Evolutionary conservation across 2,797 vertebrate genomes (phyloP).

Genomic region (Nannoperca obscura): DNA sequence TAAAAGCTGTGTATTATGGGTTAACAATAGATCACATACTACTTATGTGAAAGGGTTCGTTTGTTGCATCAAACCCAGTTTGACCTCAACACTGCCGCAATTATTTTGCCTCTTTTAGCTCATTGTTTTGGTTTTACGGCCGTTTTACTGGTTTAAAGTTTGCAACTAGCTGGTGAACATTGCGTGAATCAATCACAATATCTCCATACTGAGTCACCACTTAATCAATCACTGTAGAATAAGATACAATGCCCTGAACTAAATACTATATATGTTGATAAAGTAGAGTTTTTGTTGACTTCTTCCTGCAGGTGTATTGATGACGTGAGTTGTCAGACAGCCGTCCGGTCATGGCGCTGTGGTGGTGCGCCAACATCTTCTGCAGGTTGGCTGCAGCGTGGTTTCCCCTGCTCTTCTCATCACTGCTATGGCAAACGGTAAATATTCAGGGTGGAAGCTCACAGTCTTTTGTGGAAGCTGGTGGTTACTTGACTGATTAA

Average conservation of each 20-base stretch:
- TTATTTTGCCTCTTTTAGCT: neutral
- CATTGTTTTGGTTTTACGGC: neutral
- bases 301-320: conserved; percentile 65
- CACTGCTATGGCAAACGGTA: conserved; percentile 75
- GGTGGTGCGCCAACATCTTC: conserved; percentile 52
- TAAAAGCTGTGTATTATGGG: neutral
- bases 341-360: conserved; percentile 74
- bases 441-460: neutral
- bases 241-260: neutral
- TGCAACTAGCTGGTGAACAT: neutral
- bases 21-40: too few species aligned
- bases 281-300: neutral
- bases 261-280: neutral
- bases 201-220: neutral
- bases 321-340: conserved; percentile 63
- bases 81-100: too few species aligned
- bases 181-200: neutral
- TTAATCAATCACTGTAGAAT: neutral
- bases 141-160: neutral
- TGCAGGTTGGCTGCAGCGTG: conserved; percentile 54
- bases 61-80: too few species aligned
- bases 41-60: too few species aligned
- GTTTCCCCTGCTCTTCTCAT: conserved; percentile 69
- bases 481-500: neutral
- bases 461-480: neutral